Base-by-base conservation (phyloP, 2,888 invertebrate species). In the Luffia ferchaultella region DNA sequence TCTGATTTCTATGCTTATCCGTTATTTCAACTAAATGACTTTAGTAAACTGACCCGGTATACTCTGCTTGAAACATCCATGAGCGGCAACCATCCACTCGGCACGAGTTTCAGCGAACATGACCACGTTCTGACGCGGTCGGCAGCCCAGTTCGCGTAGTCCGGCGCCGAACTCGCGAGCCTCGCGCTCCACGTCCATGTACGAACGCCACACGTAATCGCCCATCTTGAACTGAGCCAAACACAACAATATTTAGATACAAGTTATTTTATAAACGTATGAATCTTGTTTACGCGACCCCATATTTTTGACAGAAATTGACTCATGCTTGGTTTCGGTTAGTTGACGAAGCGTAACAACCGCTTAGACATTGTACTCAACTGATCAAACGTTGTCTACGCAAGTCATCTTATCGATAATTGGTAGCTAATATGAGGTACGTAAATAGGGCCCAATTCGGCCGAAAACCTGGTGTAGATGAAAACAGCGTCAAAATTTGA, bases 11-110 rank as follows among this genome's bases (percentile, higher is more conserved):
- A n/a, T n/a, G n/a, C n/a, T n/a, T n/a, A n/a, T n/a, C n/a, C n/a
- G n/a, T n/a, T n/a, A n/a, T n/a, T n/a, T n/a, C n/a, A n/a, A n/a
- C n/a, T n/a, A n/a, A n/a, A n/a, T n/a, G n/a, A n/a, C n/a, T n/a
- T n/a, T n/a, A n/a, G n/a, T n/a, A n/a, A n/a, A 52, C 60, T 64
- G 60, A 92, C 92, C 88, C 48, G 95, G 92, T 68, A 96, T 92
- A 72, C 93, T 96, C 77, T 93, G 94, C 70, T 95, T 95, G 85
- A 99, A 97, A 76, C 97, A 93, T 50, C 96, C 97, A 67, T 98
- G 95, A 1, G 97, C 97, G 0, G 96, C 93, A 48, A 98, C 86
- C 90, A 98, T 93, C 99, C 99, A 99, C 80, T 99, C 98, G 46
- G 95, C 95, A 60, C 98, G 87, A 0, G 98, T 99, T 82, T 99